phyloP scores from a whole-genome alignment of 64 coral and sea anemone species.

The Pocillopora verrucosa region DNA sequence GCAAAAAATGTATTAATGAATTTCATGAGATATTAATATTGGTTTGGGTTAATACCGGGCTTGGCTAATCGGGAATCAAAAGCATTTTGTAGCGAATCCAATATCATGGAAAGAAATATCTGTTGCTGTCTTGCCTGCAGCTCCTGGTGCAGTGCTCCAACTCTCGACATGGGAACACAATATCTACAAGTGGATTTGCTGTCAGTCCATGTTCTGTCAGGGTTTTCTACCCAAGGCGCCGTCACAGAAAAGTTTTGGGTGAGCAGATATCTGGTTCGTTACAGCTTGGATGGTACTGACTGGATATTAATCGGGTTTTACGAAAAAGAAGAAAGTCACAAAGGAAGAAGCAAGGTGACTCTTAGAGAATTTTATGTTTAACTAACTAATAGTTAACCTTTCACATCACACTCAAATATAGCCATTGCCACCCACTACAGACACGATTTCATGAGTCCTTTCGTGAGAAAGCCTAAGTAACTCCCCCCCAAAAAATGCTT shows the following conservation, averaged over 20 bases:
- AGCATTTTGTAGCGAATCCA: background rate
- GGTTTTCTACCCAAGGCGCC: conserved; percentile 13
- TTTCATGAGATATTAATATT: no score
- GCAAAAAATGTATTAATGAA: no score
- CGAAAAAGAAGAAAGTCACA: no score
- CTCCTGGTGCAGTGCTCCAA: conserved; percentile 1
- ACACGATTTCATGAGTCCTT: no score
- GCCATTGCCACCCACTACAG: no score
- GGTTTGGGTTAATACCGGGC: no score
- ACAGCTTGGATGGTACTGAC: background rate
- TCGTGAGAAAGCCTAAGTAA: no score
- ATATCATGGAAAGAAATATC: background rate
- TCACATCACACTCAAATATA: no score
- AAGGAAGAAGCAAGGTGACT: background rate
- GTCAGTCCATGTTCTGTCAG: background rate
- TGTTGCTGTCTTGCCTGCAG: background rate
- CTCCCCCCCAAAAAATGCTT: no score
- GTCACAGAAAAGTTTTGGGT: background rate
- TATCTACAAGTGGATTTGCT: background rate
- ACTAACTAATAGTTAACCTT: background rate
- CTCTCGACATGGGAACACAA: background rate
- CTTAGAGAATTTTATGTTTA: background rate
- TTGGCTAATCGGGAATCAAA: background rate
- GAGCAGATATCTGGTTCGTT: background rate
- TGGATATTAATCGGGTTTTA: background rate